phyloP scores from a whole-genome alignment of 2,888 invertebrate species.

The Andrena trimmerana region DNA sequence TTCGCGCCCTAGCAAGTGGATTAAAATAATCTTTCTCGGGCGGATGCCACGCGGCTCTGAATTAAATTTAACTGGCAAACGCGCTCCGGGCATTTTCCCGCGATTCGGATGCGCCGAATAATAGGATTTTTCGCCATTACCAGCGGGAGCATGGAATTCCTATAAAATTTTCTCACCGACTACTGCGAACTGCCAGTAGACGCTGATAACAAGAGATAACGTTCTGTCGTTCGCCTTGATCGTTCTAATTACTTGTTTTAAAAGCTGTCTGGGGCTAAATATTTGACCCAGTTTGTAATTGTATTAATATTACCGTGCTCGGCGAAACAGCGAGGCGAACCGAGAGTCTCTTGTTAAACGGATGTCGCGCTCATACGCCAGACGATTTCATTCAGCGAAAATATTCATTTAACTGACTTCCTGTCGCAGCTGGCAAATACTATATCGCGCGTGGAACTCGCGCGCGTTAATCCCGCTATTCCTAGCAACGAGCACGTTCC shows the following conservation, averaged over 20 bases:
- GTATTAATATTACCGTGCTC: constrained; percentile 4
- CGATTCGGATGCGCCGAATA: neutral
- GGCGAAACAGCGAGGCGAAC: neutral
- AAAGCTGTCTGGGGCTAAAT: neutral
- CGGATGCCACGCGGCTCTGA: neutral
- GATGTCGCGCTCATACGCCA: constrained; percentile 28
- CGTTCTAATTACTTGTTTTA: constrained; percentile 16
- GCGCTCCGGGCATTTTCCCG: neutral
- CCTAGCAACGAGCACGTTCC: constrained; percentile 13
- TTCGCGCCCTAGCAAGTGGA: neutral
- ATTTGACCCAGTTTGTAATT: constrained; percentile 32
- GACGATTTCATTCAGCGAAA: constrained; percentile 63
- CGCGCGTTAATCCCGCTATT: constrained; percentile 54
- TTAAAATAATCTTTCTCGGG: constrained; percentile 13
- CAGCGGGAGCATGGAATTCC: no score
- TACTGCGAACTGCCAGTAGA: neutral
- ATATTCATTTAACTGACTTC: constrained; percentile 59
- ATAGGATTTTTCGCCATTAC: neutral
- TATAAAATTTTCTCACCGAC: no score
- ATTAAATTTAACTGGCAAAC: constrained; percentile 2
- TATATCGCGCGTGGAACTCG: constrained; percentile 43
- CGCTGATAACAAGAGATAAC: neutral
- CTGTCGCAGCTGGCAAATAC: constrained; percentile 63
- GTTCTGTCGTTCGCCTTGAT: neutral
- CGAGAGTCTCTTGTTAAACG: constrained; percentile 32